Evolutionary conservation across 2,888 invertebrate species (phyloP), one percentile per base, ranked within the genome.

Genomic region (Parelbella ahira): DNA sequence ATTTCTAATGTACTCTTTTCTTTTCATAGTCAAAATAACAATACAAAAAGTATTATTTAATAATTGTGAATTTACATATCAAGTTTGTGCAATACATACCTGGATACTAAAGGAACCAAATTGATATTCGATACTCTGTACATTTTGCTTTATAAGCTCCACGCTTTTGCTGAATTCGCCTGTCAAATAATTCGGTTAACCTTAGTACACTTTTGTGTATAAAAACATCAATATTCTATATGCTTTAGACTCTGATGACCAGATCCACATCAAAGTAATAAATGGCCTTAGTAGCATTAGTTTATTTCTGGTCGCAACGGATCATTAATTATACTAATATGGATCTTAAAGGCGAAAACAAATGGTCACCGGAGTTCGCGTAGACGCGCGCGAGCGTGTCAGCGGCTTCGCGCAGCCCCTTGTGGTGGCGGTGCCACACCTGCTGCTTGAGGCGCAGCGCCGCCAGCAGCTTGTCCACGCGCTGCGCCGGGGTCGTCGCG

Each of bases 91-190:
- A 19, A 13, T 24, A 39, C 36, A 18, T 43, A 84, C 86, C 67
- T 93, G 93, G 7, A 92, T 88, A 58, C 93, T 93, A 32, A 88
- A 86, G 0, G 78, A 72, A 0, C 93, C 93, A 65, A 88, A 93
- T 52, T 90, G 89, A 51, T 89, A 88, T 53, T 89, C 89, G 4
- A 91, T 73, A 9, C 89, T 88, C 19, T 82, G 73, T 1, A 93
- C 73, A 51, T 90, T 91, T 47, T 88, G 77, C 45, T 90, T 87
- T 10, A 93, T 80, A 5, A 87, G 49, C 8, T 87, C 87, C 44
- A 83, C 68, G 34, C 84, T 78, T 45, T 73, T 83, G 23, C 54
- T 60, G 50, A 67, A 84, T 30, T 87, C 82, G 15, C 81, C 87
- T 87, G 63, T 3, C 39, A 47, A 45, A 24, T 7, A 7, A 39